Conservation (phyloP, 1,140 invertebrate genomes). For the Glossosoma conforme region DNA sequence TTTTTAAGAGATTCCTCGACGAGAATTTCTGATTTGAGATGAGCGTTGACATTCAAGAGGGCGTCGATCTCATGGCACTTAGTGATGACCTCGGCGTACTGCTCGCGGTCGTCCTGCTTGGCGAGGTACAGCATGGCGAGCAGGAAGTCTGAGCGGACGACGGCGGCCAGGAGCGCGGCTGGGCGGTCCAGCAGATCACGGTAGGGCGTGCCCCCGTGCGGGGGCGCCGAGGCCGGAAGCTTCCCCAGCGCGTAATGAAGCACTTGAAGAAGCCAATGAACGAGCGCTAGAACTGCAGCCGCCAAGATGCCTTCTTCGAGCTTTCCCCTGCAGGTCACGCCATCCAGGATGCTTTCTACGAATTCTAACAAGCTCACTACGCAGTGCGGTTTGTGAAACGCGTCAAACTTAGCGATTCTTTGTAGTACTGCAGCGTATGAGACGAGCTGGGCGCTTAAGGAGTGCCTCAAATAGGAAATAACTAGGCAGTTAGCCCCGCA, state of each 20-base stretch:
- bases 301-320: slow-evolving; percentile 76
- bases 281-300: slow-evolving; percentile 67
- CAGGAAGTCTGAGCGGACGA: slow-evolving; percentile 70
- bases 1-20: slow-evolving; percentile 59
- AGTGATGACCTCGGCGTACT: slow-evolving; percentile 63
- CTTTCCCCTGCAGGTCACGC: slow-evolving; percentile 65
- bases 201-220: slow-evolving; percentile 51
- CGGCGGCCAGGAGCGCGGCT: slow-evolving; percentile 60
- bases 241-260: slow-evolving; percentile 58
- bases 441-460: slow-evolving; percentile 81
- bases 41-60: slow-evolving; percentile 54
- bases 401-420: slow-evolving; percentile 84
- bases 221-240: slow-evolving; percentile 38
- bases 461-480: slow-evolving; percentile 89
- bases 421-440: slow-evolving; percentile 85
- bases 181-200: slow-evolving; percentile 65
- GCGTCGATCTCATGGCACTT: slow-evolving; percentile 69
- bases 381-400: slow-evolving; percentile 84
- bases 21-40: slow-evolving; percentile 50
- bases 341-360: slow-evolving; percentile 71
- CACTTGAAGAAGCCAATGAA: slow-evolving; percentile 78
- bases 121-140: slow-evolving; percentile 79
- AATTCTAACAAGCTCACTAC: slow-evolving; percentile 82
- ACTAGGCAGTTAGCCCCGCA: slow-evolving; percentile 86
- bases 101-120: slow-evolving; percentile 64